These are phyloP conservation scores for Callospermophilus lateralis DNA, from an alignment of 2,113 vertebrate genomes.

Conservation along the genomic window DNA sequence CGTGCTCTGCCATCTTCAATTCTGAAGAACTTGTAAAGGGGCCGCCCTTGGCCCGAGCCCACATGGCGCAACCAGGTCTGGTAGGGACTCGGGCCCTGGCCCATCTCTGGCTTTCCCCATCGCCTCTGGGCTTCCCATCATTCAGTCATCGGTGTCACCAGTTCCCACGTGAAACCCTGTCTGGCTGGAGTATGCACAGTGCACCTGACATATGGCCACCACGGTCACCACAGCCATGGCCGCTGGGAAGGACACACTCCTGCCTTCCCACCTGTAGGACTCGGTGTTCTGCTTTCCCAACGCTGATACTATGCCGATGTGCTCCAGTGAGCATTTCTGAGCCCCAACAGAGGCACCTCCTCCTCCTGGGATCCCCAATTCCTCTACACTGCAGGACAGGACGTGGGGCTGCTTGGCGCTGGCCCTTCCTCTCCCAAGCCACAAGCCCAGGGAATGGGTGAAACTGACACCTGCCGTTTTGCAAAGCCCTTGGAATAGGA, in stretches of 20 bases:
- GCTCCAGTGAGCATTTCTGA: no score
- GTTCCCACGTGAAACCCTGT: background rate
- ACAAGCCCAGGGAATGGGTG: rapidly evolving
- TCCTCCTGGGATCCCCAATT: background rate
- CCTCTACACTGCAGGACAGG: background rate
- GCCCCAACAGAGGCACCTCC: rapidly evolving
- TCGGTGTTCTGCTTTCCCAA: background rate
- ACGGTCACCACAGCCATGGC: rapidly evolving
- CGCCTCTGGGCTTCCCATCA: background rate
- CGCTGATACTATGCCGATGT: rapidly evolving
- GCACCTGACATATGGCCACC: background rate
- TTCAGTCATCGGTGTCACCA: background rate
- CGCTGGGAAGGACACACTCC: background rate
- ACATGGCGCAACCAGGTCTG: background rate
- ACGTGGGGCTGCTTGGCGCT: no score
- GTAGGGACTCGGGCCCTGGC: background rate
- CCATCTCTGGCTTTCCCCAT: background rate
- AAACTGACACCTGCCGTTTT: background rate
- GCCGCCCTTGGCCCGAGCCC: no score
- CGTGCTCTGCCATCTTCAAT: no score
- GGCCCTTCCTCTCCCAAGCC: background rate
- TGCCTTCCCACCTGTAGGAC: background rate
- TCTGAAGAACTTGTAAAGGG: no score
- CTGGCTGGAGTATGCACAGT: background rate
- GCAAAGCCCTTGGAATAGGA: background rate